Conservation (phyloP, 2,113 vertebrate genomes). For the Meleagris gallopavo region DNA sequence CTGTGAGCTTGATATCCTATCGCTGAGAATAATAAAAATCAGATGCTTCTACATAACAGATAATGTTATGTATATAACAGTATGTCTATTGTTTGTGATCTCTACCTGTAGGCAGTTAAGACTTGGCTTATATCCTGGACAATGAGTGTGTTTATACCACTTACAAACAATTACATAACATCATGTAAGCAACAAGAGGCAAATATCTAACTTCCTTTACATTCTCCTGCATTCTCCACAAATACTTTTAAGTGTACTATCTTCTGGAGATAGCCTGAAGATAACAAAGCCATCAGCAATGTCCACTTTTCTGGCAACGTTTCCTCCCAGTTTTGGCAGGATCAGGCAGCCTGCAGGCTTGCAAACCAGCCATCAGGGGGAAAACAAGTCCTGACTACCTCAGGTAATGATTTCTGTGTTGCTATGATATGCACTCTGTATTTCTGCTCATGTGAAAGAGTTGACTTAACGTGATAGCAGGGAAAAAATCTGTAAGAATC, state of each 20-base stretch:
- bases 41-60: constrained; percentile 36
- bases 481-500: not conserved
- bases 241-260: not conserved
- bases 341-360: not conserved
- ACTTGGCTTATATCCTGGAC: constrained; percentile 52
- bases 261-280: not conserved
- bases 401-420: not conserved
- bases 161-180: not conserved
- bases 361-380: not conserved
- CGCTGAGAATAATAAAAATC: constrained; percentile 9
- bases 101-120: constrained; percentile 49
- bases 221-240: not conserved
- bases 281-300: not conserved
- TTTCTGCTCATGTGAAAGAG: not conserved
- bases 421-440: not conserved
- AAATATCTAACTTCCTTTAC: not conserved
- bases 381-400: not conserved
- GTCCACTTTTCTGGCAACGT: not conserved
- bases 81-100: not conserved
- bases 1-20: not conserved
- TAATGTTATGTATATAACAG: constrained; percentile 1
- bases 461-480: not conserved
- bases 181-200: not conserved
- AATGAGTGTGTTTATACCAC: constrained; percentile 28
- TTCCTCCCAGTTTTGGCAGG: not conserved